Percentiles rank a stretch among this genome's conserved stretches.
Conservation (phyloP, 2,888 invertebrate genomes). For the Leptopterna dolabrata region DNA sequence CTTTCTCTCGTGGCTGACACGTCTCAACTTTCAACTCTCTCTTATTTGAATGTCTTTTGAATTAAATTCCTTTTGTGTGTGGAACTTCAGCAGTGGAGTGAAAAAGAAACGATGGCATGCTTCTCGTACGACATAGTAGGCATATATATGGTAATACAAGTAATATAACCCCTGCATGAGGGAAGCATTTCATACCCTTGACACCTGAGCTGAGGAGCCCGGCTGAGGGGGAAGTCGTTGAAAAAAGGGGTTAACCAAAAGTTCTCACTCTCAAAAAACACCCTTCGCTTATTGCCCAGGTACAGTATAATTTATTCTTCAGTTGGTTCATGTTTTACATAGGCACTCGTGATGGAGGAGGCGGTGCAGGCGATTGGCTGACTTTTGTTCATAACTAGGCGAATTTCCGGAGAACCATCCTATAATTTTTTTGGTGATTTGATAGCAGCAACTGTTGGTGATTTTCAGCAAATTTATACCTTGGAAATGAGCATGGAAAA, state of each 20-base stretch:
- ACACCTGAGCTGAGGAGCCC: constrained; percentile 38
- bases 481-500: no score
- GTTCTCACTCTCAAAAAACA: neutral
- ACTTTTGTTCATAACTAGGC: no score
- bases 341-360: no score
- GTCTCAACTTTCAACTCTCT: constrained; percentile 47
- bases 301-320: neutral
- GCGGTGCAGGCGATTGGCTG: no score
- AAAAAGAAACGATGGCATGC: neutral
- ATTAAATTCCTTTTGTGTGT: constrained; percentile 49
- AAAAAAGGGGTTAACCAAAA: neutral
- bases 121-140: constrained; percentile 43
- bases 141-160: constrained; percentile 52
- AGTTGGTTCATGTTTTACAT: no score
- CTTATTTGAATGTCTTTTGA: constrained; percentile 49
- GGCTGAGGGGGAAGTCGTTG: neutral
- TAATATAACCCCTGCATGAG: constrained; percentile 45
- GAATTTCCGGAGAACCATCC: no score
- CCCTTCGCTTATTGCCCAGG: neutral
- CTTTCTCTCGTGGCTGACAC: neutral
- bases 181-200: constrained; percentile 47
- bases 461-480: no score
- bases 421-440: no score
- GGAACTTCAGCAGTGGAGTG: neutral
- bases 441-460: no score